Percentiles rank a stretch among this genome's conserved stretches.
Conservation (phyloP, 2,113 vertebrate genomes). For the Lota lota region DNA sequence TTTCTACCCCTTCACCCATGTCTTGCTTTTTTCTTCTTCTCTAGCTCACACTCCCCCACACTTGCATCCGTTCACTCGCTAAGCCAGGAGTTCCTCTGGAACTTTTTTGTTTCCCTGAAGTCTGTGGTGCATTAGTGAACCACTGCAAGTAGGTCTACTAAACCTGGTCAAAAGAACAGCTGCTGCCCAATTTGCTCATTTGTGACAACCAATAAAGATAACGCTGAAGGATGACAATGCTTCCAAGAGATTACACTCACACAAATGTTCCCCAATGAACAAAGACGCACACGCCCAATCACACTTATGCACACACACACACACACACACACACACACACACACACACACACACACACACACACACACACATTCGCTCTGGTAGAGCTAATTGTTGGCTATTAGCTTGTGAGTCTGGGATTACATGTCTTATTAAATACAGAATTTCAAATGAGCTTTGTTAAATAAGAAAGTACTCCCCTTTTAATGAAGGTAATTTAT, state of each 20-base stretch:
- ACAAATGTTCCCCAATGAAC: slow-evolving; percentile 3
- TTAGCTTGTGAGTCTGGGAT: slow-evolving; percentile 75
- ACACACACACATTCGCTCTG: slow-evolving; percentile 25
- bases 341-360: slow-evolving; percentile 16
- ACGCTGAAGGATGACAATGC: slow-evolving; percentile 41
- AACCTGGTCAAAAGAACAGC: slow-evolving; percentile 51
- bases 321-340: slow-evolving; percentile 13
- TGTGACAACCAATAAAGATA: slow-evolving; percentile 57
- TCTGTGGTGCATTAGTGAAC: slow-evolving; percentile 25
- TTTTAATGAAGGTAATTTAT: slow-evolving; percentile 82
- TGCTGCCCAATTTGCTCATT: slow-evolving; percentile 59
- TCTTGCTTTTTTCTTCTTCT: background rate
- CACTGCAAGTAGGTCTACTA: slow-evolving; percentile 5
- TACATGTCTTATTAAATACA: slow-evolving; percentile 81
- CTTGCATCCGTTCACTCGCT: no score
- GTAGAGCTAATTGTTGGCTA: slow-evolving; percentile 74
- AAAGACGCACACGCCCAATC: slow-evolving; percentile 8
- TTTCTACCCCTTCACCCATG: slow-evolving; percentile 18
- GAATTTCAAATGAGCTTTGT: slow-evolving; percentile 79
- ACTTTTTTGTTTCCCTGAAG: slow-evolving; percentile 10
- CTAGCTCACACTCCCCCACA: slow-evolving; percentile 8
- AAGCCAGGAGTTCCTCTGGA: slow-evolving; percentile 15
- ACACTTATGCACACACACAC: slow-evolving; percentile 2
- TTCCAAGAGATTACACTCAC: slow-evolving; percentile 41
- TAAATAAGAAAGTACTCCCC: slow-evolving; percentile 76